Conservation (phyloP, 1,140 invertebrate genomes). For the Drosophila arizonae region DNA sequence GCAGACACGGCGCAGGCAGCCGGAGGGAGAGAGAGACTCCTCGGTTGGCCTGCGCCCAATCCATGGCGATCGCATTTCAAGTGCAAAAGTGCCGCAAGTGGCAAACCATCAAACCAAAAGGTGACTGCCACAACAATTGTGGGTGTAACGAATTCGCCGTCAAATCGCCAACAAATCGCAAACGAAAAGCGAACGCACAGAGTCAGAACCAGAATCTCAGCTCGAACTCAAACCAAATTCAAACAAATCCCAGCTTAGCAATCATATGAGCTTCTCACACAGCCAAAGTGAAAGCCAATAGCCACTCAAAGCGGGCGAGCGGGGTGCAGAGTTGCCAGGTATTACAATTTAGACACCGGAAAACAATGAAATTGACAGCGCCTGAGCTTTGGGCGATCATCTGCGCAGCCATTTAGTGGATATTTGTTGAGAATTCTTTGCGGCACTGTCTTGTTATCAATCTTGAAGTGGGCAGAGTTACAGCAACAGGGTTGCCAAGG, state of each 20-base stretch:
- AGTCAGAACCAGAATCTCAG: constrained; percentile 3
- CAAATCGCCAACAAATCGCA: constrained; percentile 48
- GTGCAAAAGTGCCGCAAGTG: constrained; percentile 79
- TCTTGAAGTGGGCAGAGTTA: constrained; percentile 30
- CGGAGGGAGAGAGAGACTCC: neutral
- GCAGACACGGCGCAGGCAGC: constrained; percentile 47
- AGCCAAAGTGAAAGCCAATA: constrained; percentile 46
- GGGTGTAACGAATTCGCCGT: constrained; percentile 68
- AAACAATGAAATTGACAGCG: constrained; percentile 80
- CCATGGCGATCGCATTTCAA: constrained; percentile 75
- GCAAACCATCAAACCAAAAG: constrained; percentile 27
- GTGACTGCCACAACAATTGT: constrained; percentile 63
- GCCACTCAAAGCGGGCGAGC: neutral
- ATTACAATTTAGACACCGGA: constrained; percentile 82
- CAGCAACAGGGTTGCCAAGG: constrained; percentile 18
- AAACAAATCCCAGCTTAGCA: constrained; percentile 21
- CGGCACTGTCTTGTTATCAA: constrained; percentile 51
- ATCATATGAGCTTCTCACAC: constrained; percentile 37
- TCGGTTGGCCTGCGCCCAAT: constrained; percentile 37
- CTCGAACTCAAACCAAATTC: neutral
- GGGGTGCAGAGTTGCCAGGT: constrained; percentile 14
- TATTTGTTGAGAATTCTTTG: constrained; percentile 55
- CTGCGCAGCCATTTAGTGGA: constrained; percentile 59
- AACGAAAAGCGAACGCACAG: constrained; percentile 47
- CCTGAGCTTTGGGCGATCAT: constrained; percentile 62